phyloP scores from a whole-genome alignment of 2,113 vertebrate genomes.

The Dipodomys ordii region DNA sequence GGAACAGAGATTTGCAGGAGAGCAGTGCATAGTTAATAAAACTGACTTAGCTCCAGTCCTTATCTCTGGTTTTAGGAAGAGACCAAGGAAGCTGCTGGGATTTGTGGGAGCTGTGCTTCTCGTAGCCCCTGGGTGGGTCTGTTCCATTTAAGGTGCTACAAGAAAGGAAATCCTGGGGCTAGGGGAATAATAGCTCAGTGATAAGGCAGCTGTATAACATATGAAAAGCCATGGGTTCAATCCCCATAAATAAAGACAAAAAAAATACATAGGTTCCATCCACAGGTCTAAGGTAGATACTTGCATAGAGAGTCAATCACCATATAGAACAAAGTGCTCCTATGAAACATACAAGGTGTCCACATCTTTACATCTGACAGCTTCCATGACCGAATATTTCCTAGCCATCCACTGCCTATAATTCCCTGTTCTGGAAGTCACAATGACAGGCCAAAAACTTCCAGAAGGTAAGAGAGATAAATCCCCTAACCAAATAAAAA shows the following conservation, averaged over 20 bases:
- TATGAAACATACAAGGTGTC: not conserved
- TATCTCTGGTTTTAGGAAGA: not conserved
- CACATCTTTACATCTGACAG: not conserved
- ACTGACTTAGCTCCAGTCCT: not conserved
- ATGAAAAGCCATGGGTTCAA: too few relatives aligned
- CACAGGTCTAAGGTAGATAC: not conserved
- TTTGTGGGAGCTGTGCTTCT: not conserved
- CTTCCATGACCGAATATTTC: not conserved
- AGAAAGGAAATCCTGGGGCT: not conserved
- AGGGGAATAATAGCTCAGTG: too few relatives aligned
- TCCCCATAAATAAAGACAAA: too few relatives aligned
- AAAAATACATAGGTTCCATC: not conserved
- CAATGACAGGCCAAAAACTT: not conserved
- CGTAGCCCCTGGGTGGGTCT: not conserved
- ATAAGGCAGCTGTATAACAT: too few relatives aligned
- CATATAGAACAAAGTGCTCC: too few relatives aligned
- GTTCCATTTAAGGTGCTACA: not conserved
- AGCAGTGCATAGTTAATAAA: not conserved
- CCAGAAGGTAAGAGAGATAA: not conserved
- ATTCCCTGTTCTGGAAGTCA: not conserved
- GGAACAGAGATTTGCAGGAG: not conserved
- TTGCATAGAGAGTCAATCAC: not conserved
- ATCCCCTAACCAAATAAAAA: not conserved
- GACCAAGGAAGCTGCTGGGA: not conserved
- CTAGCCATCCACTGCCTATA: not conserved